Percentiles rank a stretch among this genome's conserved stretches.
These are phyloP conservation scores for Probaryconus sp. DNA, from an alignment of 1,140 invertebrate species.

Conservation along the genomic window DNA sequence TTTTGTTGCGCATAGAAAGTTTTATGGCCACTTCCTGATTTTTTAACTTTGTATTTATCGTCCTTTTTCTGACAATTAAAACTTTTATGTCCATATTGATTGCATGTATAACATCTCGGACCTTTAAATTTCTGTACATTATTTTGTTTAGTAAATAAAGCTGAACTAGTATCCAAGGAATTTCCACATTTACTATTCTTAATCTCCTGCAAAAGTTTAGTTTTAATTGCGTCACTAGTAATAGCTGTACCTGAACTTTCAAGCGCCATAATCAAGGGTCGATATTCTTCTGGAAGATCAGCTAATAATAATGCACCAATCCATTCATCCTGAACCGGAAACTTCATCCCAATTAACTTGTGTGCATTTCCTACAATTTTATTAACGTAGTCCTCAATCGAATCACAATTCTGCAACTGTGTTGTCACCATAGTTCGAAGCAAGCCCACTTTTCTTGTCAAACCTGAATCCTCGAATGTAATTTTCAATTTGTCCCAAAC, in stretches of 20 bases:
- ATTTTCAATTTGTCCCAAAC: constrained; percentile 61
- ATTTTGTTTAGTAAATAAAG: too few species aligned
- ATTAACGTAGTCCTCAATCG: constrained; percentile 67
- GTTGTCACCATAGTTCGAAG: constrained; percentile 62
- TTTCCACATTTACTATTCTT: too few species aligned
- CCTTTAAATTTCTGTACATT: too few species aligned
- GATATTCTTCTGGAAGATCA: constrained; percentile 10
- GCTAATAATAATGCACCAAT: constrained; percentile 56
- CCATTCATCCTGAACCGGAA: constrained; percentile 67
- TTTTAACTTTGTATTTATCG: too few species aligned
- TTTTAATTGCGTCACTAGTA: constrained; percentile 7
- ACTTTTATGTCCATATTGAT: too few species aligned
- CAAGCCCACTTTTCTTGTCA: constrained; percentile 67
- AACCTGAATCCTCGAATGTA: constrained; percentile 66
- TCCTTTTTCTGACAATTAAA: too few species aligned
- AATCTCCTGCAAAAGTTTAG: too few species aligned
- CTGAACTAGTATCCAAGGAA: too few species aligned
- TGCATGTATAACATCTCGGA: too few species aligned
- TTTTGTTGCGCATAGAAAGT: too few species aligned
- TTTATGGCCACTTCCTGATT: too few species aligned
- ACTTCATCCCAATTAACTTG: constrained; percentile 62
- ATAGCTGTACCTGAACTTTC: constrained; percentile 6
- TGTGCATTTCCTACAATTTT: constrained; percentile 66
- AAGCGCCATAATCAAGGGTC: constrained; percentile 19
- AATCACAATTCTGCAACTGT: constrained; percentile 57